These are phyloP conservation scores for Noctua janthina DNA, from an alignment of 2,888 invertebrate genomes.

Conservation along the genomic window DNA sequence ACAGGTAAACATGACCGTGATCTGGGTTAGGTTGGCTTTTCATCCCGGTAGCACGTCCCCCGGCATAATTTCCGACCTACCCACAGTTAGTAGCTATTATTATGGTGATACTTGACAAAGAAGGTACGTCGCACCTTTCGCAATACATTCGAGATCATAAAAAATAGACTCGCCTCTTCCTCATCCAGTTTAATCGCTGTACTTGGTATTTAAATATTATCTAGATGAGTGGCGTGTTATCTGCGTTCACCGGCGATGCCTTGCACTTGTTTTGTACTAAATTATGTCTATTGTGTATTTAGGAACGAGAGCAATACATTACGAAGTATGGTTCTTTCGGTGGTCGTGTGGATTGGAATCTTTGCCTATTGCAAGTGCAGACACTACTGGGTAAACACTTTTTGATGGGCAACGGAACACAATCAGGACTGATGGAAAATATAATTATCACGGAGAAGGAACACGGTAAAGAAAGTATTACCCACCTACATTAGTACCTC, in stretches of 20 bases:
- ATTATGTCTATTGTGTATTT: slow-evolving; percentile 23
- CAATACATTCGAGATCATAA: neutral
- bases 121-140: neutral
- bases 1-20: neutral
- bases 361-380: slow-evolving; percentile 70
- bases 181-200: slow-evolving; percentile 3
- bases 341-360: slow-evolving; percentile 68
- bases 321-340: slow-evolving; percentile 70
- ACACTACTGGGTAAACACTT: slow-evolving; percentile 70
- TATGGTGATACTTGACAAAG: neutral
- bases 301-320: slow-evolving; percentile 71
- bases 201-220: slow-evolving; percentile 33
- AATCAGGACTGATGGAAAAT: slow-evolving; percentile 71
- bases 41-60: neutral
- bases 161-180: neutral
- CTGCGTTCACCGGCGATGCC: neutral
- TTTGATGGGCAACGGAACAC: slow-evolving; percentile 69
- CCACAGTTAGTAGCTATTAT: neutral
- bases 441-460: slow-evolving; percentile 65
- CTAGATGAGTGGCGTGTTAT: slow-evolving; percentile 5
- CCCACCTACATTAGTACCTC: slow-evolving; percentile 5
- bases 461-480: slow-evolving; percentile 47
- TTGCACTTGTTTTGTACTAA: slow-evolving; percentile 22
- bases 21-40: neutral
- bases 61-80: neutral